Evolutionary conservation across 2,888 invertebrate genomes (phyloP), one percentile per base, ranked within the genome.

Genomic region (Aricia artaxerxes): DNA sequence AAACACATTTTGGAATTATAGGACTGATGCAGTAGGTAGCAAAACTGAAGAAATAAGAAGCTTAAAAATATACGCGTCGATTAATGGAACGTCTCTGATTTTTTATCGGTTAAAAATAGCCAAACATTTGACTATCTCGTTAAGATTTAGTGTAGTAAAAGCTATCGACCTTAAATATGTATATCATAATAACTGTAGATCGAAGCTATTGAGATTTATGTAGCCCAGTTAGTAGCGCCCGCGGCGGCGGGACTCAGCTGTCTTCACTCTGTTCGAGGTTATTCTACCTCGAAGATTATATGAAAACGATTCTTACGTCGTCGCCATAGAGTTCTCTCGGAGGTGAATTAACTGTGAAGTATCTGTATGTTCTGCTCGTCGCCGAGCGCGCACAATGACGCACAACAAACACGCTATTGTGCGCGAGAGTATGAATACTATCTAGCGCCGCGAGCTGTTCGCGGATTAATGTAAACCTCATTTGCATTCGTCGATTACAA

Each of bases 381-480:
- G 87, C 86, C 87, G 86, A 88, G 87, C 86, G 60, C 87, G 87
- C 87, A 91, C 91, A 91, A 92, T 87, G 88, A 90, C 86, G 88
- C 90, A 93, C 92, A 92, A 92, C 90, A 93, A 94, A 93, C 92
- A 93, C 85, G 82, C 87, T 85, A 91, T 92, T 93, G 92, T 92
- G 85, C 85, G 85, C 83, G 84, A 85, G 85, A 87, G 86, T 88
- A 92, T 93, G 93, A 92, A 93, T 93, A 93, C 90, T 88, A 87
- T 87, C 84, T 87, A 82, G 83, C 87, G 89, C 90, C 88, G 88
- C 87, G 83, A 89, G 85, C 85, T 85, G 85, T 85, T 85, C 86
- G 85, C 84, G 88, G 91, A 91, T 92, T 92, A 92, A 86, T 86
- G 86, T 86, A 86, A 88, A 89, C 87, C 88, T 86, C 89, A 92